Conservation (phyloP, 2,113 vertebrate genomes). For the Ctenomys sociabilis region DNA sequence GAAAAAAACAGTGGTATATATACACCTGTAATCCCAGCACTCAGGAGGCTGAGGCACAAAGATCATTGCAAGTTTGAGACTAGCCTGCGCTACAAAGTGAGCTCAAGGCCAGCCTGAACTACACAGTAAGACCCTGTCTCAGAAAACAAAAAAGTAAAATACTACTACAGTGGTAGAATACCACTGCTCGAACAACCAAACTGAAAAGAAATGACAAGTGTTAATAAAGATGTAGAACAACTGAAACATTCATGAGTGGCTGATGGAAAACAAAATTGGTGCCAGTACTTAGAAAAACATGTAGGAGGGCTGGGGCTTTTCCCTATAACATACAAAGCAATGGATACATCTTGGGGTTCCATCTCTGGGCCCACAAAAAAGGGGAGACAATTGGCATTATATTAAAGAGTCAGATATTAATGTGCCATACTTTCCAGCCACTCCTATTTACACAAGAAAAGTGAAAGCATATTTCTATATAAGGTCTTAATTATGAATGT, state of each 20-base stretch:
- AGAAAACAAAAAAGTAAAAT: neutral
- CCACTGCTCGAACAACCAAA: neutral
- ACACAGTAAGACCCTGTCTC: no score
- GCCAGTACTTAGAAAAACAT: neutral
- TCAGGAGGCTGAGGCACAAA: no score
- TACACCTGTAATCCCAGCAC: no score
- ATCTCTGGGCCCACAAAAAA: neutral
- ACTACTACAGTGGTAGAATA: neutral
- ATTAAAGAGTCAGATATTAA: conserved; percentile 52
- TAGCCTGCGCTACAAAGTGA: no score
- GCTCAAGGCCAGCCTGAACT: no score
- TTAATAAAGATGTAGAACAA: neutral
- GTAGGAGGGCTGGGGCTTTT: neutral
- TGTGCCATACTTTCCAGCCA: neutral
- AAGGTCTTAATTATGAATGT: conserved; percentile 14
- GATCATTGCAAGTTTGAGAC: no score
- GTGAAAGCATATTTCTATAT: neutral
- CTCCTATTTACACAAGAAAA: conserved; percentile 18
- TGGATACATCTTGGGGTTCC: neutral
- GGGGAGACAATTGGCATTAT: neutral
- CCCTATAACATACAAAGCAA: neutral
- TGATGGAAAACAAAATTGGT: neutral
- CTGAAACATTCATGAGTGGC: neutral
- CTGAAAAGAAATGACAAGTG: neutral
- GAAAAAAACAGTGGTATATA: no score